Base-by-base conservation (phyloP, 1,140 invertebrate species). In the Drosophila nigrodunni region DNA sequence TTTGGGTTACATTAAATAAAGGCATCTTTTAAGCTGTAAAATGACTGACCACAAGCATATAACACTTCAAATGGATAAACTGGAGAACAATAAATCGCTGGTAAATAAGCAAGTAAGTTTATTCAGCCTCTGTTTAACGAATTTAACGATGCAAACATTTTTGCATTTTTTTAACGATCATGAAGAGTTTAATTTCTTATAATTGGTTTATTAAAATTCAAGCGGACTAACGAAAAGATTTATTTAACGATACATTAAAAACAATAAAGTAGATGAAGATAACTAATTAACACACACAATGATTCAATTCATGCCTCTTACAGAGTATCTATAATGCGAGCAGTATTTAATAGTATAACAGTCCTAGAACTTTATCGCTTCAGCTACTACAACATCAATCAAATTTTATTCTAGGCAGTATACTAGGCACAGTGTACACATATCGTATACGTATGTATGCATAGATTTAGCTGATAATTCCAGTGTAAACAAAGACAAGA, bases 41-140 rank as follows among this genome's bases (percentile, higher is more conserved):
- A 87, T 88, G 85, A 89, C 55, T 43, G 78, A 83, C 62, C 43
- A 30, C 57, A 47, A 89, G 57, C 80, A 88, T 21, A 54, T 78
- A 49, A 49, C 85, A 35, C 41, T 88, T 9, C 58, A 88, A 58
- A 80, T 88, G 80, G 80, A 87, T 70, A 77, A 77, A 9, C 21
- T 61, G 13, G 43, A 25, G 15, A 50, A 35, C 52, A 41, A 50
- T 13, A 65, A 65, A 65, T 65, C 62, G 41, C 35, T 44, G 66
- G n/a, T 60, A 2, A 76, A 59, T 43, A 73, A 65, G 65, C 67
- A 72, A 67, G 83, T 88, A 67, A 89, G 80, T 78, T 57, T 21
- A 25, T 15, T 7, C 35, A 34, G 7, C 46, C 54, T 41, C 18
- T 61, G 18, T 21, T 21, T 21, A 21, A 21, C 18, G 15, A 43